Evolutionary conservation across 2,797 vertebrate genomes (phyloP), one percentile per base, ranked within the genome.

Genomic region (Acropternis orthonyx): DNA sequence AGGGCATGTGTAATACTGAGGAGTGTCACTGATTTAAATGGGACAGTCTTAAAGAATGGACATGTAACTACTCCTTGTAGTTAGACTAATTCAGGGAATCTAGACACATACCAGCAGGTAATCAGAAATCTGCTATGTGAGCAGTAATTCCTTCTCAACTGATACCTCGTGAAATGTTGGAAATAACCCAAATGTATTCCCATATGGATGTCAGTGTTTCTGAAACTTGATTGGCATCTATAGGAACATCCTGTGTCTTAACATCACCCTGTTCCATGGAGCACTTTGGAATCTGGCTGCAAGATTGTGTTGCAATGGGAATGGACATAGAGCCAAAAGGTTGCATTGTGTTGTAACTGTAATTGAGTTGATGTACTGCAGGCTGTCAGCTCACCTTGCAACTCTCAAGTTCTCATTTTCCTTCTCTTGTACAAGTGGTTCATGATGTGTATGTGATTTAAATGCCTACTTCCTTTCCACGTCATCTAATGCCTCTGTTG

Each of bases 341-440:
- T 24, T 80, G 30, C 17, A 6, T 51, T 46, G 28, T 61, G 58
- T 49, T 46, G 18, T 94, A 76, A 27, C 56, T 89, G 49, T 26
- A 59, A 84, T 89, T 93, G 95, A 49, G n/a, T 2, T 85, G 59
- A 78, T 37, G 46, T 62, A 77, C 44, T 82, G 43, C 14, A 93
- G 63, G 56, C 72, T 89, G n/a, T 68, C 65, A 92, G 19, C 88
- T 94, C 54, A 59, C 69, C 74, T 81, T 68, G 4, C 26, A 55
- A 72, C 62, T 77, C 46, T 89, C 30, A 15, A 34, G 11, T 23
- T 52, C 67, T 68, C 88, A 16, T 43, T 75, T 84, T 62, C 14
- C 5, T 75, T 82, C 58, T 15, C 5, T 61, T 63, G 11, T 9
- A 59, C 14, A 56, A 17, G 28, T 81, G 27, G 8, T 58, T 61